Evolutionary conservation across 1,140 invertebrate genomes (phyloP).

Genomic region (Zaprionus vittiger): DNA sequence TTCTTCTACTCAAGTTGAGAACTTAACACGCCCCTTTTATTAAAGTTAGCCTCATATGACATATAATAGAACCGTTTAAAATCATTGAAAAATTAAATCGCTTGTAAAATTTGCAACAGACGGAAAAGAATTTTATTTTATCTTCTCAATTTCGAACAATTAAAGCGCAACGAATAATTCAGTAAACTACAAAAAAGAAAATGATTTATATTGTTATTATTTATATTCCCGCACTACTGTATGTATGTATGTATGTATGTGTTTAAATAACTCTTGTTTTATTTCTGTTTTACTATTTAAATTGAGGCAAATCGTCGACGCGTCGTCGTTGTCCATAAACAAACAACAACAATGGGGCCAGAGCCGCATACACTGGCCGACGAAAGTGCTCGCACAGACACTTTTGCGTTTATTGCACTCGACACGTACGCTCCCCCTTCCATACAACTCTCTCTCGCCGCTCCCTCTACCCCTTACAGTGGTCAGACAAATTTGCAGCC

Average conservation of each 20-base stretch:
- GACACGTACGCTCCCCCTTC: not conserved
- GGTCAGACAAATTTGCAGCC: slow-evolving; percentile 80
- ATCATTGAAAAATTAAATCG: slow-evolving; percentile 21
- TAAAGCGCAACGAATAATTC: slow-evolving; percentile 33
- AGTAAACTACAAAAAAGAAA: slow-evolving; percentile 16
- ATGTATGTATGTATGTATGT: not conserved
- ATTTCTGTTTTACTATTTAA: slow-evolving; percentile 15
- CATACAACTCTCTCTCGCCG: not conserved
- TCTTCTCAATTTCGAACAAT: slow-evolving; percentile 32
- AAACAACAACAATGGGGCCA: slow-evolving; percentile 53
- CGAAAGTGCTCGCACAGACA: slow-evolving; percentile 60
- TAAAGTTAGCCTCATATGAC: no score
- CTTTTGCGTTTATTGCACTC: slow-evolving; percentile 79
- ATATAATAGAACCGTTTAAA: no score
- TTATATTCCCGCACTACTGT: not conserved
- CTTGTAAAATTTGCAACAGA: slow-evolving; percentile 24
- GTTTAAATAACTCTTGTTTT: not conserved
- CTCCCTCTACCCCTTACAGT: slow-evolving; percentile 17
- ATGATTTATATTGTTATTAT: slow-evolving; percentile 3
- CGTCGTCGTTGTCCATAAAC: slow-evolving; percentile 14
- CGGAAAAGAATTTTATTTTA: slow-evolving; percentile 34
- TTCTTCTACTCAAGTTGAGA: no score
- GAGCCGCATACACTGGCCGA: slow-evolving; percentile 52
- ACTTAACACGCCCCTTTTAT: no score
- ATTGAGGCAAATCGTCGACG: not conserved